Percentiles rank a stretch among this genome's conserved stretches.
Evolutionary conservation across 1,140 invertebrate species (phyloP).

Genomic region (Sitobion miscanthi): DNA sequence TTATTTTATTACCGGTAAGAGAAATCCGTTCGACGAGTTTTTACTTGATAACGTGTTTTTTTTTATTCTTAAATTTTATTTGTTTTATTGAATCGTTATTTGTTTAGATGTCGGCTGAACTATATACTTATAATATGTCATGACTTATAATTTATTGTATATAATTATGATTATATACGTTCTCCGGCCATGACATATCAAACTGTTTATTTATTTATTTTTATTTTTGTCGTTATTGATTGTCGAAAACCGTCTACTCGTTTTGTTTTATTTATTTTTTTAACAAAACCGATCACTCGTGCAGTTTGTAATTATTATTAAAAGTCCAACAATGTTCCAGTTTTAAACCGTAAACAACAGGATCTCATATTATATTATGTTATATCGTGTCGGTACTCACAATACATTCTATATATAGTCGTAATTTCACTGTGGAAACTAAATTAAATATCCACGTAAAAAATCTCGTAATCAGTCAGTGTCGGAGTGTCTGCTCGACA

Average conservation of each 20-base stretch:
- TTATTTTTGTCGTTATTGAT: neutral
- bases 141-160: neutral
- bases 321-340: neutral
- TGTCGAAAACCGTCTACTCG: neutral
- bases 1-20: neutral
- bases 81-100: neutral
- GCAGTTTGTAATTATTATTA: neutral
- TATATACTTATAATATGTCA: neutral
- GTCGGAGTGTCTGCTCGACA: neutral
- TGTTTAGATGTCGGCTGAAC: neutral
- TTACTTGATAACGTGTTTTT: neutral
- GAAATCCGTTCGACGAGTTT: neutral
- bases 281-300: neutral
- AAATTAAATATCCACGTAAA: neutral
- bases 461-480: conserved; percentile 20
- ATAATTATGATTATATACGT: neutral
- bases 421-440: neutral
- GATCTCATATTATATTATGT: neutral
- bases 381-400: neutral
- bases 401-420: neutral
- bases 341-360: neutral
- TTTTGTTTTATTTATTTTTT: neutral
- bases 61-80: neutral
- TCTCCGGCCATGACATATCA: neutral
- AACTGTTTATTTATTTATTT: neutral